Conservation (phyloP, 2,888 invertebrate genomes). For the Schrankia costaestrigalis region DNA sequence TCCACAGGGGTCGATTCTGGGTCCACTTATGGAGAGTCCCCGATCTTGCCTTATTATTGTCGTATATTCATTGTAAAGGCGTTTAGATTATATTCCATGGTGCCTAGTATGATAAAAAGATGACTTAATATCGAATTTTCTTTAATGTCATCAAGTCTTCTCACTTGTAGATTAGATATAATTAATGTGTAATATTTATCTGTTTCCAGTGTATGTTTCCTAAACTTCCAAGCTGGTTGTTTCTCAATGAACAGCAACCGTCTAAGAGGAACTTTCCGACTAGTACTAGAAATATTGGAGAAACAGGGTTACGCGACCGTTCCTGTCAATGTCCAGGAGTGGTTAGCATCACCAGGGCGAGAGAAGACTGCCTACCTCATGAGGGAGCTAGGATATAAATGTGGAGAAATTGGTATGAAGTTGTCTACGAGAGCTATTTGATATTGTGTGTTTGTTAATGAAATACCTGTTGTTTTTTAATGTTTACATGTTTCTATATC, state of each 20-base stretch:
- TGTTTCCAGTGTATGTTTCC: slow-evolving; percentile 77
- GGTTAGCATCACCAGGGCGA: slow-evolving; percentile 75
- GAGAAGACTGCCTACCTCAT: slow-evolving; percentile 84
- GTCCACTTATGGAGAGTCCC: too few relatives aligned
- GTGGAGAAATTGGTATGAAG: slow-evolving; percentile 68
- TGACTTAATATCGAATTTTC: too few relatives aligned
- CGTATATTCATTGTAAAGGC: too few relatives aligned
- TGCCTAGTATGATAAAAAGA: too few relatives aligned
- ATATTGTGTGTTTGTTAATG: too few relatives aligned
- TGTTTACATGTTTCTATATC: too few relatives aligned
- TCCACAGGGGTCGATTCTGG: too few relatives aligned
- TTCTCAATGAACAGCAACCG: slow-evolving; percentile 82
- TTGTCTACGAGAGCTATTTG: slow-evolving; percentile 30
- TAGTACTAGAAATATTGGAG: slow-evolving; percentile 80
- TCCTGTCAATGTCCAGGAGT: slow-evolving; percentile 74
- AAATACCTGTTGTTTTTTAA: too few relatives aligned
- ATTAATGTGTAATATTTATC: background rate
- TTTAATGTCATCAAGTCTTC: too few relatives aligned
- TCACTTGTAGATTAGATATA: background rate
- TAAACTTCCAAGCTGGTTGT: slow-evolving; percentile 74
- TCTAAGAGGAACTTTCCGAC: slow-evolving; percentile 72
- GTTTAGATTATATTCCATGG: too few relatives aligned
- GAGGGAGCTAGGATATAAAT: slow-evolving; percentile 74
- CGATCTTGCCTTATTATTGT: too few relatives aligned
- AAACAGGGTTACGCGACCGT: slow-evolving; percentile 78